phyloP scores from a whole-genome alignment of 2,888 invertebrate species.

The Caenorhabditis sp. region DNA sequence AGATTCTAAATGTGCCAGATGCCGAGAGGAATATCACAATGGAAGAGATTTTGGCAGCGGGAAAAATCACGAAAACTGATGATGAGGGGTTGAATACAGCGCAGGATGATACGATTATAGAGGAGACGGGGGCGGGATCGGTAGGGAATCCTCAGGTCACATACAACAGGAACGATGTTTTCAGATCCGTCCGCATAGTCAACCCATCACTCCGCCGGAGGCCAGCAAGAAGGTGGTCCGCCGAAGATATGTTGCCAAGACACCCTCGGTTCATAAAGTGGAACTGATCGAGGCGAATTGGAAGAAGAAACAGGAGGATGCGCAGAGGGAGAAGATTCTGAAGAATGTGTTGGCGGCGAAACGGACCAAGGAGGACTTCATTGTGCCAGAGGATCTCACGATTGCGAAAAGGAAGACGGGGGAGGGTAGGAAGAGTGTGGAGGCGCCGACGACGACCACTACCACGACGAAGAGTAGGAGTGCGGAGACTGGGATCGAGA shows the following conservation, averaged over 20 bases:
- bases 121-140: constrained; percentile 8
- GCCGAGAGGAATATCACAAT: constrained; percentile 20
- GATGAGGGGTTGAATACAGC: constrained; percentile 57
- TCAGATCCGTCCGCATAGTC: neutral
- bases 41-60: constrained; percentile 29
- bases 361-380: constrained; percentile 38
- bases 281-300: constrained; percentile 49
- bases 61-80: constrained; percentile 12
- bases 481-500: too few species aligned
- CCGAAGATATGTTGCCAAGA: constrained; percentile 21
- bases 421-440: neutral
- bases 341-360: constrained; percentile 40
- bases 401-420: constrained; percentile 8
- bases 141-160: too few species aligned
- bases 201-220: neutral
- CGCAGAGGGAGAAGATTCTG: constrained; percentile 29
- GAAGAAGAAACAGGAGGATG: constrained; percentile 55
- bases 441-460: neutral
- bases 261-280: constrained; percentile 36
- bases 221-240: constrained; percentile 16
- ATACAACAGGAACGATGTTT: too few species aligned
- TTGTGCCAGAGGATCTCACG: constrained; percentile 55
- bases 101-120: constrained; percentile 57
- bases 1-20: constrained; percentile 36
- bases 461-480: constrained; percentile 4